phyloP scores from a whole-genome alignment of 2,888 invertebrate genomes.

The Dinocampus coccinellae region DNA sequence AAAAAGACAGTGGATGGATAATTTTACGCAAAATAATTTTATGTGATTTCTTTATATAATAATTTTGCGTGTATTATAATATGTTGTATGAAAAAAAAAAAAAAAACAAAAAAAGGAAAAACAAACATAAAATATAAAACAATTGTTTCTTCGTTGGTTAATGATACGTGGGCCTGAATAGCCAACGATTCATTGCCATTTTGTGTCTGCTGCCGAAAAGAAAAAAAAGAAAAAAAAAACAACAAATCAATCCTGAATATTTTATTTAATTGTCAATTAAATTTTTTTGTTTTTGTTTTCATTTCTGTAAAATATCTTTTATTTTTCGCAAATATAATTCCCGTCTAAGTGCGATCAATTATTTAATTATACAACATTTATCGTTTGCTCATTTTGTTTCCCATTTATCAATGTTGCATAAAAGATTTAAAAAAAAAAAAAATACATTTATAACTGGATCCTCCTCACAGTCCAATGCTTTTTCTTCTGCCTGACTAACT shows the following conservation, averaged over 20 bases:
- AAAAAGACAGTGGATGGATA: background rate
- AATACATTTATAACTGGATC: background rate
- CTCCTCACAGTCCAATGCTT: background rate
- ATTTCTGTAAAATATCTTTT: too few relatives aligned
- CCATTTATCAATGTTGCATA: too few relatives aligned
- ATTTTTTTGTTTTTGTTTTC: too few relatives aligned
- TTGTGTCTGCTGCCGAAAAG: background rate
- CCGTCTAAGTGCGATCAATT: too few relatives aligned
- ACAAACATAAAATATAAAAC: too few relatives aligned
- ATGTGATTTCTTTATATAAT: background rate
- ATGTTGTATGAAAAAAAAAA: too few relatives aligned
- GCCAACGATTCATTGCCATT: background rate
- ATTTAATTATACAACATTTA: too few relatives aligned
- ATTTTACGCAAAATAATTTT: background rate
- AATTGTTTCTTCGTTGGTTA: constrained; percentile 30
- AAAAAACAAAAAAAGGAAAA: too few relatives aligned
- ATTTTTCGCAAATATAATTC: too few relatives aligned
- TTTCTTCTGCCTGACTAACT: background rate
- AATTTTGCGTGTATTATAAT: background rate
- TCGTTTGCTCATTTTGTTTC: background rate
- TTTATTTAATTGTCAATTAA: background rate
- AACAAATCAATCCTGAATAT: background rate
- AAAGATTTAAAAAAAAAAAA: background rate
- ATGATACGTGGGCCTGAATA: constrained; percentile 37
- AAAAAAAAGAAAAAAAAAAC: too few relatives aligned